These are phyloP conservation scores for Chloromyia formosa DNA, from an alignment of 2,888 invertebrate genomes.

Conservation along the genomic window DNA sequence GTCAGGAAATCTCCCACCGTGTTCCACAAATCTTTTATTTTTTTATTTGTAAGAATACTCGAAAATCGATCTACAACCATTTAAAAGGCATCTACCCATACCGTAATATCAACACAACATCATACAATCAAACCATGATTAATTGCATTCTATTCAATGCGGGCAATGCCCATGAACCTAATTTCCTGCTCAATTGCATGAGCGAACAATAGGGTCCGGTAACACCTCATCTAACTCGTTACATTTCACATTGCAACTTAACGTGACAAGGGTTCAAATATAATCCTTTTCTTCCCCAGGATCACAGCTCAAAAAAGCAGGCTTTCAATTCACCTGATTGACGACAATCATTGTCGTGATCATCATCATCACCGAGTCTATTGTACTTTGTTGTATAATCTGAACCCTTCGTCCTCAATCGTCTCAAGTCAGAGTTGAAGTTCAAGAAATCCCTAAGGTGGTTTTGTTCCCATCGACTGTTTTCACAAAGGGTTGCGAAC, in stretches of 20 bases:
- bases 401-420: background rate
- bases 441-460: conserved; percentile 31
- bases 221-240: conserved; percentile 34
- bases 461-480: conserved; percentile 36
- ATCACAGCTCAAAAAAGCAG: background rate
- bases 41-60: too few species aligned
- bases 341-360: conserved; percentile 31
- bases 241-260: conserved; percentile 26
- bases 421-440: conserved; percentile 14
- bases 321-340: conserved; percentile 37
- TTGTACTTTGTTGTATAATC: conserved; percentile 33
- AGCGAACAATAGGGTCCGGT: background rate
- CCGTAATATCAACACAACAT: background rate
- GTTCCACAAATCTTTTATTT: too few species aligned
- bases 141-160: conserved; percentile 19
- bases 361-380: conserved; percentile 3
- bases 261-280: conserved; percentile 38
- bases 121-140: conserved; percentile 10
- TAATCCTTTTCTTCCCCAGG: conserved; percentile 19
- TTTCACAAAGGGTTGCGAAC: conserved; percentile 41
- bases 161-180: conserved; percentile 19
- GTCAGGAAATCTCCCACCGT: too few species aligned
- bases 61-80: too few species aligned
- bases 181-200: conserved; percentile 41
- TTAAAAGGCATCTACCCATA: too few species aligned